A percentile compares a stretch with the other conserved stretches of the same genome.
These are phyloP conservation scores for Callosobruchus maculatus DNA, from an alignment of 2,888 invertebrate species.

Conservation along the genomic window DNA sequence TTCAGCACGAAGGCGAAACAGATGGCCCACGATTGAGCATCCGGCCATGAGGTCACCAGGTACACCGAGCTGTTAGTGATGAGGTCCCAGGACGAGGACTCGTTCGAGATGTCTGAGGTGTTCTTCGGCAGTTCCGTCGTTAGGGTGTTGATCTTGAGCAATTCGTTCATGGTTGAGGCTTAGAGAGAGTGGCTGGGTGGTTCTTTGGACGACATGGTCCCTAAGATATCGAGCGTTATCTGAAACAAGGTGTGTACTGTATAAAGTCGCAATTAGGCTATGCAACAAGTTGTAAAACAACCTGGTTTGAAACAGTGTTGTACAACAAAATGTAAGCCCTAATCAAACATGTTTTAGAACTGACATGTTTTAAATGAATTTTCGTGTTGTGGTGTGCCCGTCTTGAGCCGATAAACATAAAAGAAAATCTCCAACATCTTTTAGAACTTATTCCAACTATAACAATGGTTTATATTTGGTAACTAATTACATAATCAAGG, in stretches of 20 bases:
- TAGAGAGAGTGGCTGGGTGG: not conserved
- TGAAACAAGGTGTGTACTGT: not conserved
- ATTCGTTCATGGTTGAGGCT: slow-evolving; percentile 29
- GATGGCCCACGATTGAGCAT: slow-evolving; percentile 49
- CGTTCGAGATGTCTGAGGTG: slow-evolving; percentile 21
- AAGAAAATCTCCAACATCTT: too few species aligned
- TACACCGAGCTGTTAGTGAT: slow-evolving; percentile 26
- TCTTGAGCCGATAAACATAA: too few species aligned
- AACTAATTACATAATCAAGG: too few species aligned
- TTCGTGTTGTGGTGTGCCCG: too few species aligned
- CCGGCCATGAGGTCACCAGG: slow-evolving; percentile 27
- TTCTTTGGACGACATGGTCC: not conserved
- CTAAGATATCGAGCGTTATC: not conserved
- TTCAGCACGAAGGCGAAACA: slow-evolving; percentile 63
- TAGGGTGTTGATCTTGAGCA: slow-evolving; percentile 28
- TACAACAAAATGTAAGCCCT: too few species aligned
- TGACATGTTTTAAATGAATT: too few species aligned
- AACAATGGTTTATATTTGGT: too few species aligned
- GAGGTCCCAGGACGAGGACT: slow-evolving; percentile 23
- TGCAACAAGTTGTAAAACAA: too few species aligned
- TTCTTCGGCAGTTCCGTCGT: slow-evolving; percentile 24
- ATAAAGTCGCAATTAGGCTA: too few species aligned
- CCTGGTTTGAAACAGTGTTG: too few species aligned
- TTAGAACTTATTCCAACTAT: too few species aligned
- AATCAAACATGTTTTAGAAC: too few species aligned